These are phyloP conservation scores for Odocoileus hemionus DNA, from an alignment of 2,113 vertebrate genomes.

Conservation along the genomic window DNA sequence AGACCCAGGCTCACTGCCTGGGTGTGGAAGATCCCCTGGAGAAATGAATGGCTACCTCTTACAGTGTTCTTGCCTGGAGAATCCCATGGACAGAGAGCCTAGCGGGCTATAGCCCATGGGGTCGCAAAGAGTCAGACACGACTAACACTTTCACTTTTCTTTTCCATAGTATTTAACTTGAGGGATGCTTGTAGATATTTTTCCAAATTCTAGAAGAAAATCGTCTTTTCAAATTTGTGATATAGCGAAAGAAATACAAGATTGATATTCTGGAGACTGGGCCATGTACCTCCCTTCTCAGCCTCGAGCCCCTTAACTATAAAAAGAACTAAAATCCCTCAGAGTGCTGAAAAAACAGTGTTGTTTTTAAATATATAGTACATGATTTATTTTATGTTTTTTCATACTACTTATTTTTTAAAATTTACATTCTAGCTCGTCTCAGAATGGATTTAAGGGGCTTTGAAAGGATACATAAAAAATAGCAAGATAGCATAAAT, in stretches of 20 bases:
- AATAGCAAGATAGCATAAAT: conserved; percentile 21
- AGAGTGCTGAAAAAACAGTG: neutral
- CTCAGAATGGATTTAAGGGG: conserved; percentile 39
- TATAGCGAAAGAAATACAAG: neutral
- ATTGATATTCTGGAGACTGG: neutral
- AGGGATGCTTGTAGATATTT: neutral
- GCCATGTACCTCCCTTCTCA: neutral
- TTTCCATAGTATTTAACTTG: neutral
- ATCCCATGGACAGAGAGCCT: neutral
- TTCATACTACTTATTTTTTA: conserved; percentile 9
- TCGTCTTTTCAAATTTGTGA: neutral
- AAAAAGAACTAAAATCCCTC: neutral
- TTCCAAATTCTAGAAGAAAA: neutral
- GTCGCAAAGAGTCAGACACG: neutral
- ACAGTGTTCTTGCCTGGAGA: neutral
- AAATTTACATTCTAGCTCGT: conserved; percentile 38
- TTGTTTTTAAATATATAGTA: conserved; percentile 9
- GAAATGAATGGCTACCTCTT: neutral
- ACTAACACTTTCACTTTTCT: neutral
- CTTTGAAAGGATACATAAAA: conserved; percentile 26
- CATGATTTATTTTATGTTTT: neutral
- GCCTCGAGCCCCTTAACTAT: neutral
- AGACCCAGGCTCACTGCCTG: neutral
- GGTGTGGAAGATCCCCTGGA: neutral
- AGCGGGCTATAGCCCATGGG: neutral